phyloP scores from a whole-genome alignment of 2,797 vertebrate genomes.

The Pseudotriccus pelzelni region DNA sequence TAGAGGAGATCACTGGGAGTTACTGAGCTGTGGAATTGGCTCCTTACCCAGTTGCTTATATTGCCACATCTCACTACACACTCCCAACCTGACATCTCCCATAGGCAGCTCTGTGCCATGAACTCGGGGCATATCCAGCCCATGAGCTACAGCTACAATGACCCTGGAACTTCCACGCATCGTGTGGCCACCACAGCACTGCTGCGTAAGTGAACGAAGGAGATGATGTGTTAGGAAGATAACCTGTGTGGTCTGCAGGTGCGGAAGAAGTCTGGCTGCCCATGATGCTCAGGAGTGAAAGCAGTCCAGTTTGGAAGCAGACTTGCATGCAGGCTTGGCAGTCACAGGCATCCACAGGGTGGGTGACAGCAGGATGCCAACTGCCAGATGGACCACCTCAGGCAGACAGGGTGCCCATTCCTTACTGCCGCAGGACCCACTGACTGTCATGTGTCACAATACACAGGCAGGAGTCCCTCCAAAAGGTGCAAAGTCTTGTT shows the following conservation, averaged over 20 bases:
- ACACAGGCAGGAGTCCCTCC: neutral
- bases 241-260: neutral
- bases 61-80: neutral
- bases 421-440: neutral
- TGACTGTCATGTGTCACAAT: neutral
- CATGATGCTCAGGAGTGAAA: neutral
- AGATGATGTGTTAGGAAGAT: neutral
- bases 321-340: neutral
- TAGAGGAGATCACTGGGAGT: neutral
- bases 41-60: neutral
- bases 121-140: neutral
- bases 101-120: neutral
- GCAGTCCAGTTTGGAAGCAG: neutral
- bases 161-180: no score
- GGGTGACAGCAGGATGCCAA: neutral
- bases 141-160: rapidly evolving
- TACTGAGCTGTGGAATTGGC: neutral
- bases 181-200: neutral
- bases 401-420: neutral
- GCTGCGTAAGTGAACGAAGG: rapidly evolving
- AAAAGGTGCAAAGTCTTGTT: neutral
- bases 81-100: neutral
- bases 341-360: neutral
- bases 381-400: neutral
- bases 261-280: neutral